Conservation (phyloP, 2,888 invertebrate genomes). For the Listrodromus nycthemerus region DNA sequence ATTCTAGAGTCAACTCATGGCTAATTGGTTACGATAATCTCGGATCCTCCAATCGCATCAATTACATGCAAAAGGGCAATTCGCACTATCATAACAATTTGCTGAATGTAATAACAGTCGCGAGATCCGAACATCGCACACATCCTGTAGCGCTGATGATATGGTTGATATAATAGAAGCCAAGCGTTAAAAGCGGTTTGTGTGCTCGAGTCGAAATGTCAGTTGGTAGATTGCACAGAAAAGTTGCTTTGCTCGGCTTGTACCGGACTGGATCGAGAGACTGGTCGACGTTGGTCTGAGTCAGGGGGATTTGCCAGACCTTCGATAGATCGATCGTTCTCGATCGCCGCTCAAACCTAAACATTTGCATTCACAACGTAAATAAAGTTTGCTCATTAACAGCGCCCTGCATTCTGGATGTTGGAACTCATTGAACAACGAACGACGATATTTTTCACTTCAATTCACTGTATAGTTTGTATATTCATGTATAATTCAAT, state of each 20-base stretch:
- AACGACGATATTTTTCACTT: not conserved
- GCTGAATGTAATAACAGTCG: not conserved
- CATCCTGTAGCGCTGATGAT: slow-evolving; percentile 5
- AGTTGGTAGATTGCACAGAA: slow-evolving; percentile 24
- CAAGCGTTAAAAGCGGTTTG: not conserved
- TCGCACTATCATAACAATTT: not conserved
- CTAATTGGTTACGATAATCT: not conserved
- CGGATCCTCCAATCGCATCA: not conserved
- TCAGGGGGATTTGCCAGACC: slow-evolving; percentile 44
- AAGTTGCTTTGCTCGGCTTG: not conserved
- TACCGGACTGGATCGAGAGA: slow-evolving; percentile 10
- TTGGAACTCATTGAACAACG: not conserved
- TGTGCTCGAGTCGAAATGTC: slow-evolving; percentile 18
- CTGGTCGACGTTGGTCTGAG: slow-evolving; percentile 47
- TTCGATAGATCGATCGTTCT: slow-evolving; percentile 71
- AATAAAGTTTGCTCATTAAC: slow-evolving; percentile 64
- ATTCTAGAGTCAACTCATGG: not conserved
- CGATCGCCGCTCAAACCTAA: slow-evolving; percentile 15
- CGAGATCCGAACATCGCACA: not conserved
- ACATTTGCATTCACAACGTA: slow-evolving; percentile 75
- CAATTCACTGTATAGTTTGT: not conserved
- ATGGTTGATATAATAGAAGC: not conserved
- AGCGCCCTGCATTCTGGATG: slow-evolving; percentile 32
- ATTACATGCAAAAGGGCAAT: not conserved
- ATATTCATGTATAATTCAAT: too few relatives aligned